These are phyloP conservation scores for Cranoglanis bouderius DNA, from an alignment of 2,113 vertebrate species.

Conservation along the genomic window DNA sequence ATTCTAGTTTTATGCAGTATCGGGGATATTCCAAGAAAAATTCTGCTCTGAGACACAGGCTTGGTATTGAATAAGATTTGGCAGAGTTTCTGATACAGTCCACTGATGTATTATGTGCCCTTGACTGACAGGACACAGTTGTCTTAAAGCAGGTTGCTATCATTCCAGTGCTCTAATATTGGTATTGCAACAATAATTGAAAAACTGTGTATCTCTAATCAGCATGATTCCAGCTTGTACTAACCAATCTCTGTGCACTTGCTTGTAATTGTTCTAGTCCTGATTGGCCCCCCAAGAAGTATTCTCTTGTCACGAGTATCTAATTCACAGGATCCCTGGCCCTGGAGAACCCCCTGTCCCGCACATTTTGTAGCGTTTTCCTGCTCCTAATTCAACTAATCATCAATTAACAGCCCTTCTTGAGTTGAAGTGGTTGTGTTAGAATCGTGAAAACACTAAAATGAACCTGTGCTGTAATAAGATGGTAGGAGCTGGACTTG, in stretches of 20 bases:
- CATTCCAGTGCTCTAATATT: not conserved
- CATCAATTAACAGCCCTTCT: not conserved
- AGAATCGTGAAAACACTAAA: not conserved
- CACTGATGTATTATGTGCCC: not conserved
- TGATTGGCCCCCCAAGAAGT: not conserved
- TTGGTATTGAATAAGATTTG: not conserved
- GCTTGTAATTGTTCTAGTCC: not conserved
- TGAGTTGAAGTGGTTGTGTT: not conserved
- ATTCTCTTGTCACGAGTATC: not conserved
- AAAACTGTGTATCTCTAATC: not conserved
- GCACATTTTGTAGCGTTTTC: not conserved
- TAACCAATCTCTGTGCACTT: not conserved
- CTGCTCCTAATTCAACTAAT: not conserved
- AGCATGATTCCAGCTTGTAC: not conserved
- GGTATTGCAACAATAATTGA: not conserved
- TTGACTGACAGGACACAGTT: not conserved
- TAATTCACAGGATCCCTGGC: not conserved
- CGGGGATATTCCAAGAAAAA: not conserved
- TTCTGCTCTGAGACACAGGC: not conserved
- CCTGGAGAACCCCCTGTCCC: not conserved
- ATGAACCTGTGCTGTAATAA: not conserved
- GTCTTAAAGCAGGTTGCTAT: not conserved
- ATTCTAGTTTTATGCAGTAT: not conserved
- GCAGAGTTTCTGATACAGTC: not conserved
- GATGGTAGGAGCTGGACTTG: not conserved